Base-by-base conservation (phyloP, 2,888 invertebrate genomes). In the Oscheius sp. region DNA sequence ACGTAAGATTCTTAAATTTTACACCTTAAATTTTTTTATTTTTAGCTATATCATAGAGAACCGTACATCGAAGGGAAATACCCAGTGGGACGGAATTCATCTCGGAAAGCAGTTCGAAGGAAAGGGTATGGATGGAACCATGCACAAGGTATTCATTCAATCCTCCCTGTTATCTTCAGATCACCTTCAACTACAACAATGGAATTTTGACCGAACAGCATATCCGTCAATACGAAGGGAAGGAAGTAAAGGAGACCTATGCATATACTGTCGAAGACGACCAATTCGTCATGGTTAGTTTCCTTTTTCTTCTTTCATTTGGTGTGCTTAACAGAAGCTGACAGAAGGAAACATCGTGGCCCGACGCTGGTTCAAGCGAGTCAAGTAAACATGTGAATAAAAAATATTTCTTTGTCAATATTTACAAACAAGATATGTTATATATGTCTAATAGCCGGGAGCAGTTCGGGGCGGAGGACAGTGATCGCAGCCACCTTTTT, bases 401-500 rank as follows among this genome's bases (percentile, higher is more conserved):
- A 56, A 3, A 50, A 44, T 41, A 44, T 41, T 56, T n/a, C 38
- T 6, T 17, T 51, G 28, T 36, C 20, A 59, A 24, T 59, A 59
- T 59, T 9, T 41, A 59, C 59, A 59, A 17, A 33, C 54, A 54
- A 54, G 2, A 17, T 24, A 17, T 33, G 32, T 54, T 32, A 20
- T n/a, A 30, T 14, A 30, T 24, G 12, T 22, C 24, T 78, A 80
- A 72, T 82, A 82, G 74, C 82, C 82, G 65, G 82, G 80, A 24
- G 80, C 79, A 47, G 81, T 81, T 45, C 81, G 68, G 61, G 80
- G 80, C 63, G 80, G 80, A 64, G 80, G 80, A 72, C 80, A 82
- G 74, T 82, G 80, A 62, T 78, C 77, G 78, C 80, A 80, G 41
- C 77, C 75, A 68, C 82, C 77, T n/a, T 51, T 30, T 8, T 57